phyloP scores from a whole-genome alignment of 2,113 vertebrate species.

The Dromiciops gliroides region DNA sequence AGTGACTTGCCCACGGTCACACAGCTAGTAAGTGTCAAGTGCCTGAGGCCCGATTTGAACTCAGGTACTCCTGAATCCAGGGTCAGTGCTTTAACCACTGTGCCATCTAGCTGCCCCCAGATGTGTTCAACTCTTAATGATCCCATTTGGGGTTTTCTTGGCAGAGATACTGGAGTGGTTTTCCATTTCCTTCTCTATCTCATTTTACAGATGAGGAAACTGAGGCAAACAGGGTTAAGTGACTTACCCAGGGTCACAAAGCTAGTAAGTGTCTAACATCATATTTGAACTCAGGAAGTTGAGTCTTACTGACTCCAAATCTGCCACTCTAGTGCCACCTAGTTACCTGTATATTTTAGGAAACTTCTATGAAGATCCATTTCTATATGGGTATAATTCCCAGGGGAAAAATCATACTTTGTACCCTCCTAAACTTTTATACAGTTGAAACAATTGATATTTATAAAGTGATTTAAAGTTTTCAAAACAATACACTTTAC shows the following conservation, averaged over 20 bases:
- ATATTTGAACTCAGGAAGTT: background rate
- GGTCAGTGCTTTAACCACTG: too few relatives aligned
- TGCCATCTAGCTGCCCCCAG: too few relatives aligned
- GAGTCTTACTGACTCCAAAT: background rate
- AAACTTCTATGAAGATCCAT: background rate
- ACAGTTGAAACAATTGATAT: background rate
- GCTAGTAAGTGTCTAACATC: background rate
- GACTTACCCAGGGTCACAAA: too few relatives aligned
- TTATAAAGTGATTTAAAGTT: background rate
- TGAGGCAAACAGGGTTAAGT: background rate
- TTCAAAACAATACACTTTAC: background rate
- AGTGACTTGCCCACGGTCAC: too few relatives aligned
- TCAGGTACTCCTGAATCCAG: too few relatives aligned
- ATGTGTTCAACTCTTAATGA: background rate
- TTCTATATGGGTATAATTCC: background rate
- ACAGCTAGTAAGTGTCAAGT: too few relatives aligned
- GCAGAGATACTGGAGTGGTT: background rate
- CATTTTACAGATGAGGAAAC: background rate
- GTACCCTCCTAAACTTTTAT: background rate
- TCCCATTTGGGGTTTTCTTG: background rate
- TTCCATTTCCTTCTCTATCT: background rate
- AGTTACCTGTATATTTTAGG: background rate
- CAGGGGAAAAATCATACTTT: background rate
- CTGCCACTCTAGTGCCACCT: background rate
- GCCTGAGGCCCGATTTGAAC: too few relatives aligned